phyloP scores from a whole-genome alignment of 2,888 invertebrate species.

The Dynastes maya region DNA sequence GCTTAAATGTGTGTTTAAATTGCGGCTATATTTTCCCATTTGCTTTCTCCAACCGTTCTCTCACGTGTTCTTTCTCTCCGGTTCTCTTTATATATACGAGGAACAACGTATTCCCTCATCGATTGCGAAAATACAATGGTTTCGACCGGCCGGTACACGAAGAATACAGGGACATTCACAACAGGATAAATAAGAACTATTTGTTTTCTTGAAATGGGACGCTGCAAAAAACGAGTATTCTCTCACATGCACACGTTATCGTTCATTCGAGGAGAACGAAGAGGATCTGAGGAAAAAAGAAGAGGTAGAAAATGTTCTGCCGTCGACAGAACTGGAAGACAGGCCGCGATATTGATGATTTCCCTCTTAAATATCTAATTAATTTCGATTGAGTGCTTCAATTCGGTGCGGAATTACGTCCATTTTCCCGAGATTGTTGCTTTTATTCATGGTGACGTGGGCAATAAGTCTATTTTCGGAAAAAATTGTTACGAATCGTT shows the following conservation, averaged over 20 bases:
- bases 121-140: slow-evolving; percentile 31
- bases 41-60: neutral
- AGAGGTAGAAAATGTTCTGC: slow-evolving; percentile 3
- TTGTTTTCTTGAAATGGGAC: slow-evolving; percentile 37
- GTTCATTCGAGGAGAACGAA: neutral
- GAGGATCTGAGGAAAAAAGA: slow-evolving; percentile 4
- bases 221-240: slow-evolving; percentile 21
- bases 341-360: slow-evolving; percentile 18
- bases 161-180: slow-evolving; percentile 33
- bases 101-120: neutral
- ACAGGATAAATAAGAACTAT: slow-evolving; percentile 41
- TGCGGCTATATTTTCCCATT: slow-evolving; percentile 39
- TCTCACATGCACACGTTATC: slow-evolving; percentile 2
- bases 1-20: slow-evolving; percentile 38
- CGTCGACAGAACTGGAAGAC: slow-evolving; percentile 13
- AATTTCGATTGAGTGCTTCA: slow-evolving; percentile 2
- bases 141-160: slow-evolving; percentile 5
- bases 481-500: neutral
- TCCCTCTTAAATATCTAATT: slow-evolving; percentile 15
- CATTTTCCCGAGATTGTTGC: slow-evolving; percentile 1
- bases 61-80: neutral
- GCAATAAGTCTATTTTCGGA: neutral
- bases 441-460: neutral
- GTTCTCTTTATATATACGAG: too few species aligned
- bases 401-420: neutral